Evolutionary conservation across 1,140 invertebrate species (phyloP).

Genomic region (Archegozetes longisetosus): DNA sequence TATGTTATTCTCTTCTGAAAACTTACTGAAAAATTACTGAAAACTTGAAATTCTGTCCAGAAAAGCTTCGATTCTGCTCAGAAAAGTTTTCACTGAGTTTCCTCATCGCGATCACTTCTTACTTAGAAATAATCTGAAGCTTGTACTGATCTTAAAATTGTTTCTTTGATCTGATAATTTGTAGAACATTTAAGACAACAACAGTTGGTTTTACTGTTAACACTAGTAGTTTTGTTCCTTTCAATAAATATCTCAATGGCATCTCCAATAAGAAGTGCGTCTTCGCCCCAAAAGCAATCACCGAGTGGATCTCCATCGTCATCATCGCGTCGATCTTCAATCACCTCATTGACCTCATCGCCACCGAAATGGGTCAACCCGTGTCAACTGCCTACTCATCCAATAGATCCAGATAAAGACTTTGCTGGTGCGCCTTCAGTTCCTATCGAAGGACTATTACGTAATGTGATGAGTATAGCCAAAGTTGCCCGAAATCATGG

Average conservation of each 20-base stretch:
- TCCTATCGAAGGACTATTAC: not conserved
- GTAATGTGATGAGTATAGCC: not conserved
- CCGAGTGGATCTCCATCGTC: not conserved
- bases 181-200: too few species aligned
- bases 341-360: not conserved
- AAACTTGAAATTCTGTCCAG: too few species aligned
- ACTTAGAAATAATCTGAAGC: too few species aligned
- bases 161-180: too few species aligned
- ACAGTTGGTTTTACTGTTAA: not conserved
- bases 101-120: too few species aligned
- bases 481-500: slow-evolving; percentile 9
- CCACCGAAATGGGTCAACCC: slow-evolving; percentile 16
- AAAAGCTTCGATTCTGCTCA: too few species aligned
- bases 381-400: slow-evolving; percentile 15
- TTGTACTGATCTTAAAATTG: too few species aligned
- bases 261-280: not conserved
- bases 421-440: slow-evolving; percentile 2
- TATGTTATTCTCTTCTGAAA: too few species aligned
- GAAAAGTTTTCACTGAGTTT: too few species aligned
- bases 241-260: not conserved
- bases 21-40: too few species aligned
- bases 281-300: not conserved
- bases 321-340: not conserved
- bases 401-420: slow-evolving; percentile 7
- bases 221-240: not conserved